Evolutionary conservation across 2,797 vertebrate species (phyloP).

Genomic region (Knipowitschia caucasica): DNA sequence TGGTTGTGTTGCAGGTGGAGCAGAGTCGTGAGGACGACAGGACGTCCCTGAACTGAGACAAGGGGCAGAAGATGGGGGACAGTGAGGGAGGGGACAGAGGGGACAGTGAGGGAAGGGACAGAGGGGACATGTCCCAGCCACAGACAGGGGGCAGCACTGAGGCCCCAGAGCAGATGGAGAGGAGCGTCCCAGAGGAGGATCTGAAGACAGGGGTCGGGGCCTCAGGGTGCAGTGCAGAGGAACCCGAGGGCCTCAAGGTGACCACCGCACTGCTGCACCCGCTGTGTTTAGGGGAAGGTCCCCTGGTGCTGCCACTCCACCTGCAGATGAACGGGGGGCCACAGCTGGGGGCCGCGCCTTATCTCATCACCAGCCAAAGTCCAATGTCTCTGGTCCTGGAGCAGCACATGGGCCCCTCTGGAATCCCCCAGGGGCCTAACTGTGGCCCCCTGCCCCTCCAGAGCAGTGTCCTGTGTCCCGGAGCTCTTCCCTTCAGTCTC

Average conservation of each 20-base stretch:
- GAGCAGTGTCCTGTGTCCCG: slow-evolving; percentile 80
- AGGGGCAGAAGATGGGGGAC: slow-evolving; percentile 78
- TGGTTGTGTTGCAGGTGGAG: slow-evolving; percentile 45
- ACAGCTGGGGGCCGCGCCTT: slow-evolving; percentile 83
- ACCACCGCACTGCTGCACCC: slow-evolving; percentile 91
- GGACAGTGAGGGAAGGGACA: slow-evolving; percentile 75
- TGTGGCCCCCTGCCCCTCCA: slow-evolving; percentile 80
- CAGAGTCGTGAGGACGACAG: slow-evolving; percentile 54
- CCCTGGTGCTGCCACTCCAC: slow-evolving; percentile 89
- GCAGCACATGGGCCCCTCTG: slow-evolving; percentile 89
- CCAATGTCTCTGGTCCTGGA: slow-evolving; percentile 90
- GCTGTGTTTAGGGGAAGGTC: slow-evolving; percentile 91
- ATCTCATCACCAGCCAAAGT: slow-evolving; percentile 89
- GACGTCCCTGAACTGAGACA: slow-evolving; percentile 53
- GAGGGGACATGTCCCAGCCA: slow-evolving; percentile 75
- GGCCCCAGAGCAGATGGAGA: slow-evolving; percentile 82
- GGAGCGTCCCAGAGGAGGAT: slow-evolving; percentile 71
- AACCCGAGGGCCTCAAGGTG: slow-evolving; percentile 90
- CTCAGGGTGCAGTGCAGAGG: slow-evolving; percentile 70
- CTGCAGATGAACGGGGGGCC: slow-evolving; percentile 84
- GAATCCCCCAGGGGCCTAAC: slow-evolving; percentile 77
- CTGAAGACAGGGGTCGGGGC: slow-evolving; percentile 84
- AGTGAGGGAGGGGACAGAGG: slow-evolving; percentile 77
- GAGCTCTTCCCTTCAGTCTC: slow-evolving; percentile 76
- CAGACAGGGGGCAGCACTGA: slow-evolving; percentile 66